phyloP scores from a whole-genome alignment of 2,888 invertebrate genomes.

The Drosophila buzzatii region DNA sequence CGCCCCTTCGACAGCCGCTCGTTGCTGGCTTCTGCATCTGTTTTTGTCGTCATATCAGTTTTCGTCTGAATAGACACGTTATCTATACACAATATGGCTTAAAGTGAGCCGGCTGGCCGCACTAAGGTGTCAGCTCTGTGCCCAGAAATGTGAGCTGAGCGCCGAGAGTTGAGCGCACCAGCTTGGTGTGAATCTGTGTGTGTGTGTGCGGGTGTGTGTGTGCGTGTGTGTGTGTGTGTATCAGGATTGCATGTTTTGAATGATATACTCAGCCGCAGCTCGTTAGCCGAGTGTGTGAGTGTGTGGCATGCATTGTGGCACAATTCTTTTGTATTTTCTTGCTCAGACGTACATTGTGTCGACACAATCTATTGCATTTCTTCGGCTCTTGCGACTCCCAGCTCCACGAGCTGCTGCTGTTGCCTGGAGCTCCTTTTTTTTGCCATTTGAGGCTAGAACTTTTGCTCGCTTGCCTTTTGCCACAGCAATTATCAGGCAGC shows the following conservation, averaged over 20 bases:
- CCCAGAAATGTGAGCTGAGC: slow-evolving; percentile 17
- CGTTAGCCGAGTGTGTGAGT: slow-evolving; percentile 49
- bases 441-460: slow-evolving; percentile 53
- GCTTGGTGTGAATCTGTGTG: not conserved
- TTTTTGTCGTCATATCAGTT: slow-evolving; percentile 75
- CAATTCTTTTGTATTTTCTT: slow-evolving; percentile 60
- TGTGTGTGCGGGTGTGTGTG: slow-evolving; percentile 1
- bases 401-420: not conserved
- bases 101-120: slow-evolving; percentile 60
- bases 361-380: slow-evolving; percentile 57
- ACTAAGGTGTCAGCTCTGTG: slow-evolving; percentile 32
- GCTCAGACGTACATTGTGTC: slow-evolving; percentile 62
- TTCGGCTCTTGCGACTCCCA: slow-evolving; percentile 12
- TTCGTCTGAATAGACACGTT: slow-evolving; percentile 79
- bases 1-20: not conserved
- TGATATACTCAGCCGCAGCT: slow-evolving; percentile 59
- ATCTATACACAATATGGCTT: slow-evolving; percentile 77
- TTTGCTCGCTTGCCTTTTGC: slow-evolving; percentile 57
- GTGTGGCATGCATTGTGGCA: slow-evolving; percentile 53
- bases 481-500: slow-evolving; percentile 65
- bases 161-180: slow-evolving; percentile 9
- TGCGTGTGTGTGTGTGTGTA: slow-evolving; percentile 1
- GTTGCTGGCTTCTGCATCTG: slow-evolving; percentile 44
- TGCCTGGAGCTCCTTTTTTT: slow-evolving; percentile 19
- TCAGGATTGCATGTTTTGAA: slow-evolving; percentile 43